These are phyloP conservation scores for Lasioglossum albipes DNA, from an alignment of 1,140 invertebrate genomes.

Conservation along the genomic window DNA sequence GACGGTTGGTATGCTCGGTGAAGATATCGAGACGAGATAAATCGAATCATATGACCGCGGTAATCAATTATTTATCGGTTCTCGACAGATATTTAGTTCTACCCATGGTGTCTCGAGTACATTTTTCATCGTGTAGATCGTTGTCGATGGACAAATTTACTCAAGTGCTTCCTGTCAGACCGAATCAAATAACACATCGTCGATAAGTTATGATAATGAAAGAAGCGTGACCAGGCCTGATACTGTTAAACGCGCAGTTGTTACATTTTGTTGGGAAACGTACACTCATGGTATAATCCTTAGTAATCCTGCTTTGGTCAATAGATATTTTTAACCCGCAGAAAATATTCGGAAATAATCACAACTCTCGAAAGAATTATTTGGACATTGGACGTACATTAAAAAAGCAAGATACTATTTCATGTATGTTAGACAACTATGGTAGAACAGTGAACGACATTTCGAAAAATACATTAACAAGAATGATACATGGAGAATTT, in stretches of 20 bases:
- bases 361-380: no score
- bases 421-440: no score
- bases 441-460: no score
- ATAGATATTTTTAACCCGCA: no score
- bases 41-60: slow-evolving; percentile 22
- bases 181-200: background rate
- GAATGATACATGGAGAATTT: no score
- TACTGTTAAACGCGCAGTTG: background rate
- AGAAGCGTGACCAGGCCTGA: background rate
- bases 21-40: slow-evolving; percentile 19
- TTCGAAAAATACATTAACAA: no score
- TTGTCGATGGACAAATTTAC: background rate
- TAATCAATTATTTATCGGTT: slow-evolving; percentile 34
- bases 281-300: background rate
- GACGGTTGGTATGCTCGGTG: no score
- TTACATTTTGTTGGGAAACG: background rate
- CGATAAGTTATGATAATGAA: background rate
- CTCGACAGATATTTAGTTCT: background rate
- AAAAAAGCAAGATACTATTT: no score
- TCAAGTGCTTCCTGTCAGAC: background rate
- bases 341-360: no score
- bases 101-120: slow-evolving; percentile 9
- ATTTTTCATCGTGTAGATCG: slow-evolving; percentile 3
- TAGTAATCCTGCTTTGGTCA: no score
- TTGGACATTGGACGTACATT: no score